Conservation (phyloP, 2,797 vertebrate species). For the Acridotheres tristis region DNA sequence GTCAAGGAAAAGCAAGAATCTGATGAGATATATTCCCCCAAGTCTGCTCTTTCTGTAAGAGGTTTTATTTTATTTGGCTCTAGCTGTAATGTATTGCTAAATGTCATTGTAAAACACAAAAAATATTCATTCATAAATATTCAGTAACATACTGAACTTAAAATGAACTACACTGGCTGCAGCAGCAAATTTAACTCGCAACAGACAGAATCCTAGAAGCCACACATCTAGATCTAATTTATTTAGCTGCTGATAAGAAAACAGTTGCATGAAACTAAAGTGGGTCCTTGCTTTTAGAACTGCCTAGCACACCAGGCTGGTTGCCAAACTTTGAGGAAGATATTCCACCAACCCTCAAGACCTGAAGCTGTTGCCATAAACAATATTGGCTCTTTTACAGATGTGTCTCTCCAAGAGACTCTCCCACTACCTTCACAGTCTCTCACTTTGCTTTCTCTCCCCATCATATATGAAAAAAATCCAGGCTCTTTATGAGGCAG, state of each 20-base stretch:
- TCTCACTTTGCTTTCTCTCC: not conserved
- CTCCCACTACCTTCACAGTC: not conserved
- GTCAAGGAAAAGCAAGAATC: slow-evolving; percentile 32
- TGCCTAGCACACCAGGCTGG: not conserved
- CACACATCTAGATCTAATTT: not conserved
- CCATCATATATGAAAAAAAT: not conserved
- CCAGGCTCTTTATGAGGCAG: not conserved
- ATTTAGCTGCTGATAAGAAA: not conserved
- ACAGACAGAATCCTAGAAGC: not conserved
- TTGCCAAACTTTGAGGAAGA: not conserved
- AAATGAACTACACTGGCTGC: slow-evolving; percentile 41
- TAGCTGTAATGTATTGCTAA: slow-evolving; percentile 41
- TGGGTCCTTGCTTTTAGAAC: not conserved
- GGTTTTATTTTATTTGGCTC: slow-evolving; percentile 63
- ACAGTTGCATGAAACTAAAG: not conserved
- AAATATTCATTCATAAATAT: slow-evolving; percentile 69
- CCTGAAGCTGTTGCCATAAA: not conserved
- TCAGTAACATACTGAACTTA: slow-evolving; percentile 66
- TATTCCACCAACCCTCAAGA: not conserved
- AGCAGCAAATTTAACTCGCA: slow-evolving; percentile 50
- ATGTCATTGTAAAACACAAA: slow-evolving; percentile 52
- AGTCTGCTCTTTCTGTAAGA: slow-evolving; percentile 37
- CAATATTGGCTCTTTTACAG: not conserved
- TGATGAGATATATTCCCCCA: not conserved
- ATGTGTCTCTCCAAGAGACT: not conserved